A percentile compares a stretch with the other conserved stretches of the same genome.
Evolutionary conservation across 1,140 invertebrate species (phyloP).

Genomic region (Chionoecetes opilio): DNA sequence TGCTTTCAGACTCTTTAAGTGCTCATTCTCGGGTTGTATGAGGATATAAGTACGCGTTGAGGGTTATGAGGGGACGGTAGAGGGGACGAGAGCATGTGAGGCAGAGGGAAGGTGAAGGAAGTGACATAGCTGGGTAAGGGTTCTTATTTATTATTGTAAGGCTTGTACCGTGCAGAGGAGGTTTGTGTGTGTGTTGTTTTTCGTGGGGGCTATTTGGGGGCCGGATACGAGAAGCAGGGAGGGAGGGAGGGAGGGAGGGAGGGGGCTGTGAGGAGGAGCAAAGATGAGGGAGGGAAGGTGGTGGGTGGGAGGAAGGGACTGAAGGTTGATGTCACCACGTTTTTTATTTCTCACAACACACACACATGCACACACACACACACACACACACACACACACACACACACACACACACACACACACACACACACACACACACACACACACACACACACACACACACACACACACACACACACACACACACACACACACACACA

Average conservation of each 20-base stretch:
- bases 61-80: neutral
- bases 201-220: slow-evolving; percentile 70
- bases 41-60: neutral
- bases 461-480: too few relatives aligned
- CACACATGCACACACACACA: too few relatives aligned
- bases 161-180: slow-evolving; percentile 73
- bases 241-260: neutral
- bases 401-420: too few relatives aligned
- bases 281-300: neutral
- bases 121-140: neutral
- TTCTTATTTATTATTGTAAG: slow-evolving; percentile 75
- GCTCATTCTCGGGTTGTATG: neutral
- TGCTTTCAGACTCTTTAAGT: neutral
- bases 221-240: slow-evolving; percentile 63
- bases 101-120: neutral
- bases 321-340: neutral
- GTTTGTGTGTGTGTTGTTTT: slow-evolving; percentile 78
- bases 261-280: neutral
- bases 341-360: neutral
- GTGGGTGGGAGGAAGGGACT: neutral
- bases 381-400: too few relatives aligned
- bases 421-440: too few relatives aligned
- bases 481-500: too few relatives aligned
- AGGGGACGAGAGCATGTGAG: neutral
- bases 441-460: too few relatives aligned